Evolutionary conservation across 2,888 invertebrate species (phyloP).

Genomic region (Crocallis elinguaria): DNA sequence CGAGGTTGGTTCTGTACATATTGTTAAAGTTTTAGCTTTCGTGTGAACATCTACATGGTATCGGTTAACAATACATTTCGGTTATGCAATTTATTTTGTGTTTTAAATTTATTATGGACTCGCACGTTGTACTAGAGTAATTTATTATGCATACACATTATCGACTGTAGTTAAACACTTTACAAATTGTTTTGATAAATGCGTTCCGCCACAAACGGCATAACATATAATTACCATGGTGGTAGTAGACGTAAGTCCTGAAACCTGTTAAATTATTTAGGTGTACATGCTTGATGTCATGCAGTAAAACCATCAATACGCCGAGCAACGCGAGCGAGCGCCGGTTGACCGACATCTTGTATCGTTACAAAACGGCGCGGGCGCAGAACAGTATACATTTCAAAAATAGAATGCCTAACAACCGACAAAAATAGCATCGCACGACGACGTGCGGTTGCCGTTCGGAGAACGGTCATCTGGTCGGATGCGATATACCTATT

Average conservation of each 20-base stretch:
- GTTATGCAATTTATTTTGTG: slow-evolving; percentile 52
- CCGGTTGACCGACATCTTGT: slow-evolving; percentile 75
- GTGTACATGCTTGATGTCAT: slow-evolving; percentile 68
- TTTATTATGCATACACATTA: slow-evolving; percentile 33
- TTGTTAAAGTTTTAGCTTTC: slow-evolving; percentile 68
- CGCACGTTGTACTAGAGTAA: slow-evolving; percentile 33
- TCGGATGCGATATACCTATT: slow-evolving; percentile 46
- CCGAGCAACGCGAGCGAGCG: slow-evolving; percentile 56
- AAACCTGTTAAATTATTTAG: slow-evolving; percentile 54
- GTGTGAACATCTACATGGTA: slow-evolving; percentile 56
- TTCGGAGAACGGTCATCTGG: slow-evolving; percentile 61
- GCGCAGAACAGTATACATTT: slow-evolving; percentile 66
- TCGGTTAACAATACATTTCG: slow-evolving; percentile 59
- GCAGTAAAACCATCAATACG: slow-evolving; percentile 61
- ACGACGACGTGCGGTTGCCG: slow-evolving; percentile 56
- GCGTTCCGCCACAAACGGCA: slow-evolving; percentile 49
- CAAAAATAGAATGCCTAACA: slow-evolving; percentile 76
- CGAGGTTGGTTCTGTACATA: slow-evolving; percentile 58
- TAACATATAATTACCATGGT: slow-evolving; percentile 57
- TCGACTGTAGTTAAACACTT: slow-evolving; percentile 36
- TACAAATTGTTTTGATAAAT: slow-evolving; percentile 44
- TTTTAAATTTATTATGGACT: slow-evolving; percentile 43
- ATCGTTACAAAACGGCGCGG: slow-evolving; percentile 71
- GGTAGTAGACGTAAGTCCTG: slow-evolving; percentile 51
- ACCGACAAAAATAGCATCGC: slow-evolving; percentile 69